A percentile compares a stretch with the other conserved stretches of the same genome.
These are phyloP conservation scores for Hormiphora californensis DNA, from an alignment of 37 sponge, comb jelly and placozoan species.

Conservation along the genomic window DNA sequence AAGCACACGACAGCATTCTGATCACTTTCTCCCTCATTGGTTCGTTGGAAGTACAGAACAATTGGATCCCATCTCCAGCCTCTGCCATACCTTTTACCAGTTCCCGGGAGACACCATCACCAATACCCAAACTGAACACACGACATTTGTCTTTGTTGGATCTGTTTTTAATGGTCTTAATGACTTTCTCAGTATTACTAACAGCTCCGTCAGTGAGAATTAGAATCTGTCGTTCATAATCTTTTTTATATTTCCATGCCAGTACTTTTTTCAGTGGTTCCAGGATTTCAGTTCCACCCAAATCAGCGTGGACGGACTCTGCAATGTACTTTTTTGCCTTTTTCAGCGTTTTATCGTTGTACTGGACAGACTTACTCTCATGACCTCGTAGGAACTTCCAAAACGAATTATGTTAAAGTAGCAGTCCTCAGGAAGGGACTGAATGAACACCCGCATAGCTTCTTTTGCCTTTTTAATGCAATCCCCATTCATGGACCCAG, in stretches of 20 bases:
- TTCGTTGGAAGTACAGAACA: slow-evolving; percentile 60
- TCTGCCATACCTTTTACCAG: slow-evolving; percentile 76
- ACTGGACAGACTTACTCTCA: slow-evolving; percentile 56
- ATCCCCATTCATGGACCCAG: no score
- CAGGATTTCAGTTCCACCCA: slow-evolving; percentile 77
- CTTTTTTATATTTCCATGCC: slow-evolving; percentile 23
- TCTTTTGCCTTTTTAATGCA: no score
- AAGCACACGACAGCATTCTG: slow-evolving; percentile 55
- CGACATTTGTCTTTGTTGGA: not conserved
- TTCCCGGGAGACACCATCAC: slow-evolving; percentile 72
- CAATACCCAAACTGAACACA: slow-evolving; percentile 79
- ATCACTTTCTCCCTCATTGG: slow-evolving; percentile 71
- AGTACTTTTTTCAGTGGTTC: slow-evolving; percentile 64
- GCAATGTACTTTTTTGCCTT: slow-evolving; percentile 62
- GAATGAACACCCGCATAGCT: slow-evolving; percentile 63
- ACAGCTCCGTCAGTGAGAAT: slow-evolving; percentile 72
- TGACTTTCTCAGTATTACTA: not conserved
- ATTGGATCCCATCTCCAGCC: slow-evolving; percentile 70
- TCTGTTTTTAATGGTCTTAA: not conserved
- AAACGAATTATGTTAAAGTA: slow-evolving; percentile 78
- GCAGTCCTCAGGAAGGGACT: slow-evolving; percentile 64
- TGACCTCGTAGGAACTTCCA: slow-evolving; percentile 63
- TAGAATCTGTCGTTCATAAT: slow-evolving; percentile 64
- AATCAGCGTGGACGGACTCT: slow-evolving; percentile 63
- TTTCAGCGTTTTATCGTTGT: slow-evolving; percentile 58